Percentiles rank a stretch among this genome's conserved stretches.
Evolutionary conservation across 2,888 invertebrate species (phyloP).

Genomic region (Timema podura): DNA sequence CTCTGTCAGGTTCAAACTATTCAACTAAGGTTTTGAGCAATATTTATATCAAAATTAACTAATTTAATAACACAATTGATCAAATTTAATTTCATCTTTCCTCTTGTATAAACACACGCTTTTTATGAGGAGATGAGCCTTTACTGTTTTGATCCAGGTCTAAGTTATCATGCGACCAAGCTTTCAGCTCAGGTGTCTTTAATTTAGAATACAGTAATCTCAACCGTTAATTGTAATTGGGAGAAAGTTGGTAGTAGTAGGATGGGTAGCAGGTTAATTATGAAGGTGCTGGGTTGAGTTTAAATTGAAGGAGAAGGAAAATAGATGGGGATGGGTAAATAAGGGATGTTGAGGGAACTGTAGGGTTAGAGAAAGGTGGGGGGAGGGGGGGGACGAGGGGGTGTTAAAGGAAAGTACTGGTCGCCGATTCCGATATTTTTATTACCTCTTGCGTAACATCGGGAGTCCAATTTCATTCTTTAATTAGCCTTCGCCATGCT

Average conservation of each 20-base stretch:
- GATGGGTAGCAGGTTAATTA: constrained; percentile 25
- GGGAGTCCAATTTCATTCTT: constrained; percentile 21
- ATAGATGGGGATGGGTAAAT: not conserved
- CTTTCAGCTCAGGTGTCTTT: not conserved
- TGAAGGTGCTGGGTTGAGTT: constrained; percentile 20
- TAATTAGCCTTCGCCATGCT: constrained; percentile 14
- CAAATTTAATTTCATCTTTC: no score
- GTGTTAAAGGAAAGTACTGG: not conserved
- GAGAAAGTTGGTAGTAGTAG: not conserved
- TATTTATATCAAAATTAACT: no score
- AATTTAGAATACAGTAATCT: constrained; percentile 28
- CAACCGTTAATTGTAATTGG: constrained; percentile 32
- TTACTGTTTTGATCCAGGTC: no score
- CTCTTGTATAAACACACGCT: no score
- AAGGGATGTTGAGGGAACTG: not conserved
- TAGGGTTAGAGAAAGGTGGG: not conserved
- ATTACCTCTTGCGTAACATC: constrained; percentile 20
- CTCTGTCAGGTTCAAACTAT: no score
- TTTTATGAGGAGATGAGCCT: no score
- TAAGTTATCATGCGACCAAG: no score
- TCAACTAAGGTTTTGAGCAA: no score
- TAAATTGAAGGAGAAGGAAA: constrained; percentile 15
- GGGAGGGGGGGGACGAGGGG: not conserved
- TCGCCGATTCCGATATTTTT: constrained; percentile 15
- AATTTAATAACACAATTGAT: no score